These are phyloP conservation scores for Protaetia brevitarsis DNA, from an alignment of 1,140 invertebrate species.

Conservation along the genomic window DNA sequence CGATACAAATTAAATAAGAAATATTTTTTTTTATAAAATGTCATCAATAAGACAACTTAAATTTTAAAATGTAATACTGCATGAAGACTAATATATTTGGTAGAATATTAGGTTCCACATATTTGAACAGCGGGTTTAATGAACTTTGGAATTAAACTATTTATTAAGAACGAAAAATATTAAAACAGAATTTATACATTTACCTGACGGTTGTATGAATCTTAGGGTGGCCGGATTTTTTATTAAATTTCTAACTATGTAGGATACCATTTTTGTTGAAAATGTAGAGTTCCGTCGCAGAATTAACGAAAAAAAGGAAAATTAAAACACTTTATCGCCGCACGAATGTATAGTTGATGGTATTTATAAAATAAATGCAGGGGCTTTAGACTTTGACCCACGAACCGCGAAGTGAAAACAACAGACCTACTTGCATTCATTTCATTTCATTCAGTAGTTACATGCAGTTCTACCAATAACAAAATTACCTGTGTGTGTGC, in stretches of 20 bases:
- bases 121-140: neutral
- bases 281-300: neutral
- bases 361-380: slow-evolving; percentile 9
- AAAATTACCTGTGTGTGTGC: neutral
- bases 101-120: neutral
- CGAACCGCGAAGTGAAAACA: neutral
- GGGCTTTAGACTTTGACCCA: slow-evolving; percentile 2
- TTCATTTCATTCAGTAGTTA: too few species aligned
- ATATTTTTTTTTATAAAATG: neutral
- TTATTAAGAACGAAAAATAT: neutral
- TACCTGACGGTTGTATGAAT: slow-evolving; percentile 36
- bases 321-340: neutral
- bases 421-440: neutral
- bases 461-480: neutral
- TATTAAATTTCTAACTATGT: slow-evolving; percentile 37
- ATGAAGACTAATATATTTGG: neutral
- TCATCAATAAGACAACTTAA: neutral
- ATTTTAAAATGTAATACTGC: neutral
- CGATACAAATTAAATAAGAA: neutral
- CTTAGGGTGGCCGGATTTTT: slow-evolving; percentile 37
- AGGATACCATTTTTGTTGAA: slow-evolving; percentile 36
- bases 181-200: slow-evolving; percentile 25
- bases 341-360: neutral
- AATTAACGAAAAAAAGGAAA: neutral
- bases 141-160: neutral